phyloP scores from a whole-genome alignment of 1,140 invertebrate species.

The Ectropis grisescens region DNA sequence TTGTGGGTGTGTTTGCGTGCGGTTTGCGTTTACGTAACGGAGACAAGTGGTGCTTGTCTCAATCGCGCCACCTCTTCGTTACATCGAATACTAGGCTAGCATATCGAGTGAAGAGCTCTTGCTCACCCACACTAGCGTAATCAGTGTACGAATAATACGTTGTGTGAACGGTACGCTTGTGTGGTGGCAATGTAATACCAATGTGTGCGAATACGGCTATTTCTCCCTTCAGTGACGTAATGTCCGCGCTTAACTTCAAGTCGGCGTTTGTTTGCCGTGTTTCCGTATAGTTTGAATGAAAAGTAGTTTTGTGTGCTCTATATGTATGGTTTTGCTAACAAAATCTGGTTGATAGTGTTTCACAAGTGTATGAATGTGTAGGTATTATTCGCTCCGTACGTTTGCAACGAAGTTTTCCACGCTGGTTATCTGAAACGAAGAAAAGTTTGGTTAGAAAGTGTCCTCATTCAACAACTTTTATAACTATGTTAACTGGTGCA shows the following conservation, averaged over 20 bases:
- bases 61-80: conserved; percentile 34
- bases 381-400: conserved; percentile 16
- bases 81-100: conserved; percentile 38
- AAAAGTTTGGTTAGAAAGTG: conserved; percentile 2
- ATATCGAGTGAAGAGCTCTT: conserved; percentile 18
- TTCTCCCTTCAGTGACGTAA: conserved; percentile 36
- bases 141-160: conserved; percentile 16
- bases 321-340: conserved; percentile 27
- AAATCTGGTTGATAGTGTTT: conserved; percentile 33
- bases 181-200: too few relatives aligned
- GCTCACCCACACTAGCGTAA: conserved; percentile 14
- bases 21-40: conserved; percentile 23
- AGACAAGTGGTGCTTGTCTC: conserved; percentile 23
- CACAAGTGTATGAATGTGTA: conserved; percentile 14
- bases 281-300: conserved; percentile 44
- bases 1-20: conserved; percentile 19
- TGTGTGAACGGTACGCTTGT: too few relatives aligned
- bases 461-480: too few relatives aligned
- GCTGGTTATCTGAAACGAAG: conserved; percentile 32
- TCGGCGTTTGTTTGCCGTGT: conserved; percentile 29
- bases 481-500: too few relatives aligned
- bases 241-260: conserved; percentile 26
- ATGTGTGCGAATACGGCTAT: too few relatives aligned
- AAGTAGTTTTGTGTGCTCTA: conserved; percentile 31
- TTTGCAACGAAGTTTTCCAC: conserved; percentile 13